Percentiles rank a stretch among this genome's conserved stretches.
Evolutionary conservation across 2,113 vertebrate genomes (phyloP).

Genomic region (Etheostoma spectabile): DNA sequence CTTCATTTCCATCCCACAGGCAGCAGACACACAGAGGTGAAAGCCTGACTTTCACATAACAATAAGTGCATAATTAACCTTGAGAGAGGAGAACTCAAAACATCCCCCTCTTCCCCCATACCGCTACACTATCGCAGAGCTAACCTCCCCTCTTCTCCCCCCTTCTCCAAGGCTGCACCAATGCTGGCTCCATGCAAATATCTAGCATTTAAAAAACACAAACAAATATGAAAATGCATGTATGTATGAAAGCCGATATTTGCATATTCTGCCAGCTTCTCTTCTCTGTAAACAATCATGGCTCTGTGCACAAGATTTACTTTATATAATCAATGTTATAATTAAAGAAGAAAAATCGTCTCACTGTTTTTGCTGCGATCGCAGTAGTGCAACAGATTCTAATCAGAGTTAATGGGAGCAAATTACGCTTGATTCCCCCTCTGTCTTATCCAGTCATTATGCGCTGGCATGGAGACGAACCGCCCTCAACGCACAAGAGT

Average conservation of each 20-base stretch:
- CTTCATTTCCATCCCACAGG: slow-evolving; percentile 46
- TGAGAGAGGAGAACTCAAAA: slow-evolving; percentile 52
- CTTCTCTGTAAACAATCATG: slow-evolving; percentile 22
- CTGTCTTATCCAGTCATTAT: slow-evolving; percentile 40
- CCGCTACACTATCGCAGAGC: slow-evolving; percentile 1
- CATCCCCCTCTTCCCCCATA: neutral
- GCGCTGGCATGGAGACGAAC: slow-evolving; percentile 31
- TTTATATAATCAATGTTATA: slow-evolving; percentile 57
- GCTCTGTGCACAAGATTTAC: slow-evolving; percentile 23
- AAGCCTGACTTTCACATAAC: slow-evolving; percentile 67
- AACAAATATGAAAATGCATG: slow-evolving; percentile 30
- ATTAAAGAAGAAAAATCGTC: slow-evolving; percentile 51
- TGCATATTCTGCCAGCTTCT: slow-evolving; percentile 41
- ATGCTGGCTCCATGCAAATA: slow-evolving; percentile 48
- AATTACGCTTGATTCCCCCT: slow-evolving; percentile 43
- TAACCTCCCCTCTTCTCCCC: neutral
- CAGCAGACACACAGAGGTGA: slow-evolving; percentile 52
- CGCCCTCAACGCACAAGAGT: neutral
- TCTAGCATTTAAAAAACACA: slow-evolving; percentile 28
- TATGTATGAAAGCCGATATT: slow-evolving; percentile 21
- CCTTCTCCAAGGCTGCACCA: slow-evolving; percentile 9
- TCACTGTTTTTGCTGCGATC: slow-evolving; percentile 20
- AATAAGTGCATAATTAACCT: slow-evolving; percentile 76
- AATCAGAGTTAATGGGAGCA: slow-evolving; percentile 60
- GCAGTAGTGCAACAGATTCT: slow-evolving; percentile 48